Evolutionary conservation across 2,113 vertebrate genomes (phyloP), one percentile per base, ranked within the genome.

Genomic region (Grallaria varia): DNA sequence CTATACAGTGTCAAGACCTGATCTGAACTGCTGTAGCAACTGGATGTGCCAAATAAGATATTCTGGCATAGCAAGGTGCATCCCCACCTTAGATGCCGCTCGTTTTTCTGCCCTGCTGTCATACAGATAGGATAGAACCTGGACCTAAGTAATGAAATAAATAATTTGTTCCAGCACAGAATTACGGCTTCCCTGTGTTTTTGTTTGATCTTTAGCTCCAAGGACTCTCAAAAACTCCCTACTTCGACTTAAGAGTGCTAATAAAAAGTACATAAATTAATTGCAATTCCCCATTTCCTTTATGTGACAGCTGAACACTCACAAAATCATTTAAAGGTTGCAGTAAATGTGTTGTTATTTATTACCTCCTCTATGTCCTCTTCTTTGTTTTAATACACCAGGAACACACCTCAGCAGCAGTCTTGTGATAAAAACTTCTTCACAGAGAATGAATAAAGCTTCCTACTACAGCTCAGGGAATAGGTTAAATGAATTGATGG

Each of bases 1-100:
- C 10, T 28, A 7, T 6, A 5, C 0, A 2, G 8, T 78, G 52
- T 11, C 33, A 75, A 5, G 0, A 55, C 8, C 12, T 50, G 39
- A 69, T 10, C 10, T 55, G 25, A 21, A 15, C 44, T 80, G 44
- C 10, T 50, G 31, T 3, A 17, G 23, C 39, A 74, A 30, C 42
- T 37, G 12, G 15, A 44, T 40, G 18, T 24, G 28, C 8, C 33
- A 16, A 14, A 0, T 9, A 60, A 75, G 25, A 55, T 23, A 55
- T 3, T 59, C 14, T 45, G 22, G 19, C 3, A 42, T 1, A 64
- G 20, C 9, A 78, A 69, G 14, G 10, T 18, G 18, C 2, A 91
- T 19, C 33, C 6, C 68, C 23, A 60, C 15, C 35, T 31, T 28
- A 39, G 9, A 19, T 22, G 4, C 4, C 33, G 12, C 35, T 37